These are phyloP conservation scores for Psylliodes chrysocephalus DNA, from an alignment of 2,888 invertebrate genomes.

Conservation along the genomic window DNA sequence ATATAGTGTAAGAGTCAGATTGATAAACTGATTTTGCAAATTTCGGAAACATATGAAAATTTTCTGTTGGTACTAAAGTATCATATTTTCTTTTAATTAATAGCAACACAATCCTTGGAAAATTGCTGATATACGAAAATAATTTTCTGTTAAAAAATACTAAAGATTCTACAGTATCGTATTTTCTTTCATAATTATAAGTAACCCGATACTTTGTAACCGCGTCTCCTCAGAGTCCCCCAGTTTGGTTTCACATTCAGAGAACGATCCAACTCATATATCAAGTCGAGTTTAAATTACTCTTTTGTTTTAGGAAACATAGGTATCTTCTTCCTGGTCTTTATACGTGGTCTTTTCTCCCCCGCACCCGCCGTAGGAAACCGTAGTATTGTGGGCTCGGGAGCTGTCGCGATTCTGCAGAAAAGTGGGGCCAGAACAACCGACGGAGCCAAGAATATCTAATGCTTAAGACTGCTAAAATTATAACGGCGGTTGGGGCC, in stretches of 20 bases:
- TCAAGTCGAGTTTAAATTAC: slow-evolving; percentile 16
- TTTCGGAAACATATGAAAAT: too few relatives aligned
- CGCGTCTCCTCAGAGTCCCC: not conserved
- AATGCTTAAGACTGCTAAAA: slow-evolving; percentile 9
- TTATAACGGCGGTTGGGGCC: slow-evolving; percentile 8
- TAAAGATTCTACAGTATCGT: too few relatives aligned
- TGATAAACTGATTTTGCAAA: too few relatives aligned
- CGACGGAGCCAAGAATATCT: slow-evolving; percentile 12
- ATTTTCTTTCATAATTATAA: not conserved
- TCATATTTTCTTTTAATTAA: too few relatives aligned
- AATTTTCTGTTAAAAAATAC: too few relatives aligned
- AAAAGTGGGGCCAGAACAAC: slow-evolving; percentile 6
- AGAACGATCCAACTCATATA: slow-evolving; percentile 5
- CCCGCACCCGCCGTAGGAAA: not conserved
- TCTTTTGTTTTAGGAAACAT: slow-evolving; percentile 8
- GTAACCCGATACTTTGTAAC: slow-evolving; percentile 1
- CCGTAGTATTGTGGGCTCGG: too few relatives aligned
- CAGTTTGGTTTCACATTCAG: slow-evolving; percentile 4
- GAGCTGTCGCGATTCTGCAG: not conserved
- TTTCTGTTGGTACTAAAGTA: too few relatives aligned
- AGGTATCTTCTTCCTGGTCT: slow-evolving; percentile 13
- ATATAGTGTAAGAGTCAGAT: too few relatives aligned
- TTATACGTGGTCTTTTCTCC: slow-evolving; percentile 1
- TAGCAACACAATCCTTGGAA: too few relatives aligned
- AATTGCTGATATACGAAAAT: too few relatives aligned